These are phyloP conservation scores for Paratrypauchen microcephalus DNA, from an alignment of 2,797 vertebrate species.

Conservation along the genomic window DNA sequence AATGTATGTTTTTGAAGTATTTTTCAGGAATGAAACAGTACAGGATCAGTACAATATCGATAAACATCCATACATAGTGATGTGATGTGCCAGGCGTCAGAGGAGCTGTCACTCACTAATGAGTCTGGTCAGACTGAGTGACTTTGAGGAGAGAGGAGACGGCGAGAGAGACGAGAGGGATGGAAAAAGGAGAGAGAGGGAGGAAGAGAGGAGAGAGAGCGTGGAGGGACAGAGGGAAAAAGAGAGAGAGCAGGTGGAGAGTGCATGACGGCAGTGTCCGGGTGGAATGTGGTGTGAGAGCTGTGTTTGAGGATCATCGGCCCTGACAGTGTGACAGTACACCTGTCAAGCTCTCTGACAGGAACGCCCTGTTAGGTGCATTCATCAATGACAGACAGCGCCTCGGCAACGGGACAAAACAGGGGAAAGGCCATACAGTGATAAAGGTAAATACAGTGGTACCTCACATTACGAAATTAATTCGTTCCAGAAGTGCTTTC, in stretches of 20 bases:
- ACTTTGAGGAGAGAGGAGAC: conserved; percentile 57
- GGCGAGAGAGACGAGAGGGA: neutral
- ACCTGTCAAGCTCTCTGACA: conserved; percentile 64
- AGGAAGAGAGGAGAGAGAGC: neutral
- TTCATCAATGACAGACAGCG: conserved; percentile 45
- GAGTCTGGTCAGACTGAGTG: conserved; percentile 34
- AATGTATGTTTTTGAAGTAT: no score
- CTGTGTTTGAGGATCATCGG: conserved; percentile 61
- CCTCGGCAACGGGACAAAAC: conserved; percentile 21
- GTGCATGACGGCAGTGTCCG: conserved; percentile 30
- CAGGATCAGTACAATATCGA: no score
- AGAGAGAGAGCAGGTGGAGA: conserved; percentile 1
- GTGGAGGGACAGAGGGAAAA: neutral
- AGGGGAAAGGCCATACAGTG: conserved; percentile 10
- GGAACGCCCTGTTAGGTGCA: conserved; percentile 59
- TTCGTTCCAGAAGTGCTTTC: no score
- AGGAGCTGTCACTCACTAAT: conserved; percentile 17
- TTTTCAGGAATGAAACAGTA: no score
- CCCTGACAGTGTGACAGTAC: conserved; percentile 63
- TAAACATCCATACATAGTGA: neutral
- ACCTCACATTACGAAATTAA: no score
- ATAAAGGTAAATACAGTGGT: neutral
- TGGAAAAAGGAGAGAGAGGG: conserved; percentile 10
- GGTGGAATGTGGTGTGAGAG: conserved; percentile 28
- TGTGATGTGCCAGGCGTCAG: conserved; percentile 6